A percentile compares a stretch with the other conserved stretches of the same genome.
These are phyloP conservation scores for Melanerpes formicivorus DNA, from an alignment of 2,113 vertebrate genomes.

Conservation along the genomic window DNA sequence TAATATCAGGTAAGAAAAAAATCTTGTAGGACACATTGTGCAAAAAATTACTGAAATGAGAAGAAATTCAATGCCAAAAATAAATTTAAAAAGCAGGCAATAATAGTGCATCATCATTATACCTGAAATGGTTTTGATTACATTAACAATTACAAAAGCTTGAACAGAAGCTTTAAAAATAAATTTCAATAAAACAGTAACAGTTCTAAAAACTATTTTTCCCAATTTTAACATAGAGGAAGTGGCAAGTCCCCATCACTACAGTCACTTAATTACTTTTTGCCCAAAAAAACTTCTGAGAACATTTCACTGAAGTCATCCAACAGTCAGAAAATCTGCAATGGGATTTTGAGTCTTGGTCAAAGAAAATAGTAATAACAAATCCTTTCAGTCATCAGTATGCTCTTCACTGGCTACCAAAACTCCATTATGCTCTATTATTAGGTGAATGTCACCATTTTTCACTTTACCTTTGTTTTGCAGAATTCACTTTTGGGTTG, in stretches of 20 bases:
- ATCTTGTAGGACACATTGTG: conserved; percentile 1
- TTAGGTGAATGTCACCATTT: background rate
- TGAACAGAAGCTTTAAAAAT: conserved; percentile 5
- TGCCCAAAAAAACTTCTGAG: background rate
- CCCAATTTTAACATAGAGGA: background rate
- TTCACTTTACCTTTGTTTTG: background rate
- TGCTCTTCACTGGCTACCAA: background rate
- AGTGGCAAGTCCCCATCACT: background rate
- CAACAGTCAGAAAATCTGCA: background rate
- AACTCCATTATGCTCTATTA: background rate
- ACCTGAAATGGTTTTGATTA: background rate
- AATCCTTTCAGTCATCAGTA: background rate
- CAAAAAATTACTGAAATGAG: conserved; percentile 4
- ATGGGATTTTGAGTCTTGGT: background rate
- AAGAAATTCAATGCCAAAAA: background rate
- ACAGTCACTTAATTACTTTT: background rate
- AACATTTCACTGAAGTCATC: background rate
- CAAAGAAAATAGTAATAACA: background rate
- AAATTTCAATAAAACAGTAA: background rate
- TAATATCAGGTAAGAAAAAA: conserved; percentile 61
- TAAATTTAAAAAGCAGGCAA: background rate
- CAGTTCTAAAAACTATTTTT: background rate
- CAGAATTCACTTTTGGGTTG: background rate
- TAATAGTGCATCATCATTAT: background rate
- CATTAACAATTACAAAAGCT: background rate